Evolutionary conservation across 1,140 invertebrate genomes (phyloP).

Genomic region (Phenacoccus solenopsis): DNA sequence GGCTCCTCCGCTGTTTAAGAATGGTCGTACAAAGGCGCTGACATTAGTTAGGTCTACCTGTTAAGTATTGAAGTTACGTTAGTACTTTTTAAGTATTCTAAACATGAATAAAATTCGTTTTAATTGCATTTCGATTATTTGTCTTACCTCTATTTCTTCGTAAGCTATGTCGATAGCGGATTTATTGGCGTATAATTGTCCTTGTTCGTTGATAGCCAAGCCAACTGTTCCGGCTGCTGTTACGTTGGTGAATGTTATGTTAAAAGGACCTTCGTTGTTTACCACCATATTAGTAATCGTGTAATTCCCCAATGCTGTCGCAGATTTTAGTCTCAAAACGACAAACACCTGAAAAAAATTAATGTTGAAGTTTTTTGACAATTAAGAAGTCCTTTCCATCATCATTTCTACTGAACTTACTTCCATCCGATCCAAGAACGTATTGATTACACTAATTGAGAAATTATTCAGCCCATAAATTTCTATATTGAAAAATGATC

Average conservation of each 20-base stretch:
- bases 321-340: constrained; percentile 25
- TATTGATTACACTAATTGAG: constrained; percentile 27
- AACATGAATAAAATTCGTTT: too few relatives aligned
- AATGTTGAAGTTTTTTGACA: not conserved
- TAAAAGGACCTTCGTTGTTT: constrained; percentile 57
- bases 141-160: constrained; percentile 45
- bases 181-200: constrained; percentile 57
- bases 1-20: constrained; percentile 48
- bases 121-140: too few relatives aligned
- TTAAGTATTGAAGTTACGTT: not conserved
- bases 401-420: constrained; percentile 24
- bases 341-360: constrained; percentile 27
- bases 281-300: constrained; percentile 52
- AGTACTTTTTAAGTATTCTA: too few relatives aligned
- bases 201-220: constrained; percentile 54
- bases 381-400: not conserved
- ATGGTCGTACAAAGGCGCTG: constrained; percentile 43
- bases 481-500: constrained; percentile 56
- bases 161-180: constrained; percentile 68
- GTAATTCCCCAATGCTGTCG: constrained; percentile 62
- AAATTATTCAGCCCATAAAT: constrained; percentile 53
- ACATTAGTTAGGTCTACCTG: not conserved
- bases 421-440: constrained; percentile 28
- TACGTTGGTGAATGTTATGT: constrained; percentile 54
- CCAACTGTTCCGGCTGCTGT: constrained; percentile 48